These are phyloP conservation scores for Caenorhabditis wallacei DNA, from an alignment of 2,888 invertebrate genomes.

Conservation along the genomic window DNA sequence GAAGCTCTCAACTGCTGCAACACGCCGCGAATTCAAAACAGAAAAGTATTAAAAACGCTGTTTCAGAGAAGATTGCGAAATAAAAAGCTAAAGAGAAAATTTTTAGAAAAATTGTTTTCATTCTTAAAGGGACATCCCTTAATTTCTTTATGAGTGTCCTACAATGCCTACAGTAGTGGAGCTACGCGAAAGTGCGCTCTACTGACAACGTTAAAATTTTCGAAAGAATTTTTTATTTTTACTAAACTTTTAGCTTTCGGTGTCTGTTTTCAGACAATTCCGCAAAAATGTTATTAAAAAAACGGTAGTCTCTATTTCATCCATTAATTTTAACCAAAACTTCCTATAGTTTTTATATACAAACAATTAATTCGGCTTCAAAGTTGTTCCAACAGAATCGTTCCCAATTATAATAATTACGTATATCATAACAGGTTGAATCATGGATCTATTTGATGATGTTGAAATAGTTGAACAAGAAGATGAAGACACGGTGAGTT, in stretches of 20 bases:
- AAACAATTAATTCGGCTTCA: too few relatives aligned
- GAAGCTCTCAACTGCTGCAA: conserved; percentile 21
- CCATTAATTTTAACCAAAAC: too few relatives aligned
- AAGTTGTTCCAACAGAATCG: too few relatives aligned
- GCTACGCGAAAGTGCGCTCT: conserved; percentile 27
- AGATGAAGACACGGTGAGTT: neutral
- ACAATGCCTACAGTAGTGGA: conserved; percentile 8
- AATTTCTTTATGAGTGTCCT: neutral
- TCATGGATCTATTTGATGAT: conserved; percentile 23
- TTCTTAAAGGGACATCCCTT: conserved; percentile 27
- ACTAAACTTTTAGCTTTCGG: neutral
- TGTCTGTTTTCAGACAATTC: neutral
- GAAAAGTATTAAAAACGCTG: neutral
- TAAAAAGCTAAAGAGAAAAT: too few relatives aligned
- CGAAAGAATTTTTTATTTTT: conserved; percentile 12
- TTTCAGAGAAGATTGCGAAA: too few relatives aligned
- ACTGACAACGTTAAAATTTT: conserved; percentile 15
- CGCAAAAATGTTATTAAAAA: too few relatives aligned
- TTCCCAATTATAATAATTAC: too few relatives aligned
- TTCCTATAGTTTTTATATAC: too few relatives aligned
- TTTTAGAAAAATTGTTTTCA: too few relatives aligned
- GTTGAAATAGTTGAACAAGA: neutral
- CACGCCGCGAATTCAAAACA: conserved; percentile 14
- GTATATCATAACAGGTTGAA: neutral
- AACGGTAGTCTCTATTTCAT: too few relatives aligned